These are phyloP conservation scores for Pyralis farinalis DNA, from an alignment of 2,888 invertebrate species.

Conservation along the genomic window DNA sequence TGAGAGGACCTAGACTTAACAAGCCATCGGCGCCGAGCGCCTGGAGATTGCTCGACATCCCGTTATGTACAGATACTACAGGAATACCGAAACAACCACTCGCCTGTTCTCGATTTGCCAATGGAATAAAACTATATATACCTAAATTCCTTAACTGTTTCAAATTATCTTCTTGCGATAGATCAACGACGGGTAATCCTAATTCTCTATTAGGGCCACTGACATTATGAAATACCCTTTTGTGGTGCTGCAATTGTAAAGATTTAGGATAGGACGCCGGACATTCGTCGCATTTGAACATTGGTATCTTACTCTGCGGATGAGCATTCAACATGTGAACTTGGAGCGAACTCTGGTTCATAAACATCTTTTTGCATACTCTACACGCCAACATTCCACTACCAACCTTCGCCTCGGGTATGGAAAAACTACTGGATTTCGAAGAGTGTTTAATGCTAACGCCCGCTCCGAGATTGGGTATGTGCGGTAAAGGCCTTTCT, in stretches of 20 bases:
- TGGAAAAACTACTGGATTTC: conserved; percentile 60
- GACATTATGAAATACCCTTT: conserved; percentile 71
- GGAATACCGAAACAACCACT: conserved; percentile 87
- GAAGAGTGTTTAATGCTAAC: conserved; percentile 78
- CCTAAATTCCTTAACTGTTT: conserved; percentile 84
- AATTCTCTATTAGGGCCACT: conserved; percentile 78
- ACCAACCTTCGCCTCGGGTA: conserved; percentile 67
- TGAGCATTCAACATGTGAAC: conserved; percentile 66
- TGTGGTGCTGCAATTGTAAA: conserved; percentile 84
- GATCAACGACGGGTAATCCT: conserved; percentile 87
- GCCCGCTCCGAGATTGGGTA: conserved; percentile 71
- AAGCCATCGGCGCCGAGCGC: conserved; percentile 86
- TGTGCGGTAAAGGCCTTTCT: conserved; percentile 65
- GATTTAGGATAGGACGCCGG: conserved; percentile 87
- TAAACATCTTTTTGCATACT: conserved; percentile 72
- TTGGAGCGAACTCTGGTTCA: conserved; percentile 55
- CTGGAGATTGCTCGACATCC: conserved; percentile 77
- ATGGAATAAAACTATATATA: conserved; percentile 87
- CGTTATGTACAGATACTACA: conserved; percentile 84
- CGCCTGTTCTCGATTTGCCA: conserved; percentile 83
- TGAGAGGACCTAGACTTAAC: conserved; percentile 86
- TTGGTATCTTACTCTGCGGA: conserved; percentile 54
- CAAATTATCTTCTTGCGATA: conserved; percentile 84
- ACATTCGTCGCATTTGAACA: conserved; percentile 85
- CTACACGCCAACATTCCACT: conserved; percentile 61